phyloP scores from a whole-genome alignment of 2,113 vertebrate genomes.

The Heliornis fulica region DNA sequence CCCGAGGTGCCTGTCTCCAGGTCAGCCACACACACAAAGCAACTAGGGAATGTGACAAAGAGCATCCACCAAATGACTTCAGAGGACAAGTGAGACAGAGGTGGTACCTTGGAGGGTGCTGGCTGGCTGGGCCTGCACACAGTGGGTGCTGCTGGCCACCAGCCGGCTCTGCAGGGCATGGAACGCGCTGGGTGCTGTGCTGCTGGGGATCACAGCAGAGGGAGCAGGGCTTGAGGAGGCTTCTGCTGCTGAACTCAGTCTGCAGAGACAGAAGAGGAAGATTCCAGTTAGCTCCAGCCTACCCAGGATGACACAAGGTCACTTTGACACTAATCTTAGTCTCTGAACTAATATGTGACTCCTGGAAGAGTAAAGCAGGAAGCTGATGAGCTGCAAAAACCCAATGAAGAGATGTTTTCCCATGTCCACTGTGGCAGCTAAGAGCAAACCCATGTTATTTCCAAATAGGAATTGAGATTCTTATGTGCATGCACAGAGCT shows the following conservation, averaged over 20 bases:
- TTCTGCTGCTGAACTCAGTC: constrained; percentile 52
- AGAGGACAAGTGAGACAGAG: neutral
- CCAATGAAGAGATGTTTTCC: neutral
- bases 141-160: constrained; percentile 73
- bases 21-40: neutral
- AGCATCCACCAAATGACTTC: fast-evolving
- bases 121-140: constrained; percentile 75
- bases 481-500: fast-evolving
- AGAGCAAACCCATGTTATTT: neutral
- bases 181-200: constrained; percentile 77
- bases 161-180: constrained; percentile 85
- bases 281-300: fast-evolving
- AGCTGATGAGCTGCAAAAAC: neutral
- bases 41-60: neutral
- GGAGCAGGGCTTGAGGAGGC: constrained; percentile 48
- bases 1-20: neutral
- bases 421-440: neutral
- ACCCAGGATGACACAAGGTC: fast-evolving
- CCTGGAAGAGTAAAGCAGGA: fast-evolving
- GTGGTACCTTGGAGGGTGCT: constrained; percentile 84
- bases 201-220: constrained; percentile 32
- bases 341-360: fast-evolving
- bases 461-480: neutral
- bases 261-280: neutral
- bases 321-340: neutral